Evolutionary conservation across 2,888 invertebrate species (phyloP).

Genomic region (Xestobium rufovillosum): DNA sequence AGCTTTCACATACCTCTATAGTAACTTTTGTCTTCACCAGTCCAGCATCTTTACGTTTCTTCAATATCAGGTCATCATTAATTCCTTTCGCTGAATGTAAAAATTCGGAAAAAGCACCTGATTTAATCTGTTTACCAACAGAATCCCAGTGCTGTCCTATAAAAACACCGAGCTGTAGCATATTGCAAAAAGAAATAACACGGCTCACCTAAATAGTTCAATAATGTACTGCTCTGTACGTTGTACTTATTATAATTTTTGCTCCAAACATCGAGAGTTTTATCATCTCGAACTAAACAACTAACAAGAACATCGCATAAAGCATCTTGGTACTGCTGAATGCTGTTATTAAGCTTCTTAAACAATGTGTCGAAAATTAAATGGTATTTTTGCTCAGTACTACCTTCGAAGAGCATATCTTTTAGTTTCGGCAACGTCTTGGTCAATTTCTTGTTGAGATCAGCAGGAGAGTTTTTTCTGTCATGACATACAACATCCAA

Average conservation of each 20-base stretch:
- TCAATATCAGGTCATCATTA: conserved; percentile 42
- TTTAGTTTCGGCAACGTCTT: conserved; percentile 41
- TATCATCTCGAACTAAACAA: conserved; percentile 55
- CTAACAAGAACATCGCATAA: conserved; percentile 53
- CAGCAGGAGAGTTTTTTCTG: conserved; percentile 49
- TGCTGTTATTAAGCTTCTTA: conserved; percentile 51
- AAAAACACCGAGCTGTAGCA: no score
- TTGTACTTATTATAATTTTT: conserved; percentile 60
- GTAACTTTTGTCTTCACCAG: conserved; percentile 29
- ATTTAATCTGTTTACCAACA: conserved; percentile 35
- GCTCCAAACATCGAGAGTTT: conserved; percentile 60
- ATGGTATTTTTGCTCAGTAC: conserved; percentile 37
- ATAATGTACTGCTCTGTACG: conserved; percentile 56
- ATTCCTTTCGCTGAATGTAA: conserved; percentile 44
- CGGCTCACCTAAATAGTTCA: conserved; percentile 51
- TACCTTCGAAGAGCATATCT: conserved; percentile 32
- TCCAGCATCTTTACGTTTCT: conserved; percentile 42
- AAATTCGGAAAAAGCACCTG: conserved; percentile 43
- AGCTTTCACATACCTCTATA: conserved; percentile 33
- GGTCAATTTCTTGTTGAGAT: conserved; percentile 49
- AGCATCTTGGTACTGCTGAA: conserved; percentile 47
- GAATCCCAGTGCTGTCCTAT: conserved; percentile 42
- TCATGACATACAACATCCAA: conserved; percentile 53
- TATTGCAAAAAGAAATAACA: no score
- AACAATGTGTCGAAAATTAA: conserved; percentile 57